phyloP scores from a whole-genome alignment of 1,140 invertebrate genomes.

The Lutraria rhynchaena region DNA sequence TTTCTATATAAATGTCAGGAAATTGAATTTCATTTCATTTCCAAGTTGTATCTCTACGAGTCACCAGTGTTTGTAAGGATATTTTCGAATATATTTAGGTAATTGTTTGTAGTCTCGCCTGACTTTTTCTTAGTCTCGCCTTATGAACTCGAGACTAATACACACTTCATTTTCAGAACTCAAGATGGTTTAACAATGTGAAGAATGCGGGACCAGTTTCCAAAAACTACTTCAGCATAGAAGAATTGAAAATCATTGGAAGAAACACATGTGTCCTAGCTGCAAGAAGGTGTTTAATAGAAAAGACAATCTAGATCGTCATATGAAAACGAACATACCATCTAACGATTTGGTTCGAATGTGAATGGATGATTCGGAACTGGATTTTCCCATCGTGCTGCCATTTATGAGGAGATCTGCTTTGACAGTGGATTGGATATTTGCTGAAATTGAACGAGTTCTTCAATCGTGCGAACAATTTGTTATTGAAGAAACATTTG shows the following conservation, averaged over 20 bases:
- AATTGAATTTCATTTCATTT: not conserved
- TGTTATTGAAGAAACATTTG: conserved; percentile 38
- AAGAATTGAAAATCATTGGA: conserved; percentile 29
- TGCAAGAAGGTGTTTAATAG: conserved; percentile 38
- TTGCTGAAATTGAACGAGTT: conserved; percentile 12
- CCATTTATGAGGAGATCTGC: conserved; percentile 25
- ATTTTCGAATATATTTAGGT: not conserved
- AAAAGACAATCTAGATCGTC: conserved; percentile 33
- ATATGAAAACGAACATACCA: not conserved
- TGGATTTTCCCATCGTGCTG: conserved; percentile 27
- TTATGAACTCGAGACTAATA: not conserved
- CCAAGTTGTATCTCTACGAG: not conserved
- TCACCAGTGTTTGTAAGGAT: not conserved
- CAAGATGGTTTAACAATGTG: conserved; percentile 27
- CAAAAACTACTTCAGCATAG: conserved; percentile 13
- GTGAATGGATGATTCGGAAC: conserved; percentile 24
- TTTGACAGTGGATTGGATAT: conserved; percentile 8
- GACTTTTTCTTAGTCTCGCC: conserved; percentile 20
- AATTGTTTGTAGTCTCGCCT: conserved; percentile 1
- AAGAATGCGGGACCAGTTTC: conserved; percentile 15
- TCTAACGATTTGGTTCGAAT: conserved; percentile 20
- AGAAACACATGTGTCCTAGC: conserved; percentile 4
- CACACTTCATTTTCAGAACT: conserved; percentile 4
- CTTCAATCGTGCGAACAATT: conserved; percentile 35
- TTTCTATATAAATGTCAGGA: not conserved